Conservation (phyloP, 2,113 vertebrate genomes). For the Coryphaenoides rupestris region DNA sequence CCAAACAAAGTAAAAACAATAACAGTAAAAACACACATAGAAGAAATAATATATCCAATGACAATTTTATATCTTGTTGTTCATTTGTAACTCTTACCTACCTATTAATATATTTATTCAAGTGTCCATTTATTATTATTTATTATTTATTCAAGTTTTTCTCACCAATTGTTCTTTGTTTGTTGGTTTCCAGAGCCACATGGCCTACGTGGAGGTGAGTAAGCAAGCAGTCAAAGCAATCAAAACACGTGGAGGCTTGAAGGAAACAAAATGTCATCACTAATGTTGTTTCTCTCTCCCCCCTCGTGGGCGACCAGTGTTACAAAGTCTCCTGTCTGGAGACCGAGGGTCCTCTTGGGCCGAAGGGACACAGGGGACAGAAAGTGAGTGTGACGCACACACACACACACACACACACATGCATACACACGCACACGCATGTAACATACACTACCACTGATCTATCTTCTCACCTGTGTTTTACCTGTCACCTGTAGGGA, state of each 20-base stretch:
- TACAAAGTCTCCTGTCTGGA: constrained; percentile 64
- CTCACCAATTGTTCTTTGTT: constrained; percentile 21
- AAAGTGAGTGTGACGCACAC: constrained; percentile 58
- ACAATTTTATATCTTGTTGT: no score
- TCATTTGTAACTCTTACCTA: no score
- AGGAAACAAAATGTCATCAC: background rate
- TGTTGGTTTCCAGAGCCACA: constrained; percentile 61
- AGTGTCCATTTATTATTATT: background rate
- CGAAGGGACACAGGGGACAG: constrained; percentile 65
- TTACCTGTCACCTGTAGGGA: constrained; percentile 71
- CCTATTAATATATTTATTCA: no score
- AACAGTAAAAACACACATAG: no score
- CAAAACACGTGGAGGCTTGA: background rate
- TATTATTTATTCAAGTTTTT: background rate
- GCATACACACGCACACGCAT: background rate
- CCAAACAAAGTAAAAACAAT: no score
- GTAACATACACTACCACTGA: background rate
- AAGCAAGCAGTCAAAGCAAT: background rate
- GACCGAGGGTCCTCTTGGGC: constrained; percentile 59
- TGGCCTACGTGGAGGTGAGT: constrained; percentile 65
- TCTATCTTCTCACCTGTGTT: background rate
- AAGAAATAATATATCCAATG: constrained; percentile 11
- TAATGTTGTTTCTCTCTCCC: constrained; percentile 3
- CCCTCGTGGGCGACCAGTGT: constrained; percentile 51
- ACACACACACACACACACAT: constrained; percentile 2